These are phyloP conservation scores for Oostethus manadensis DNA, from an alignment of 2,113 vertebrate species.

Conservation along the genomic window DNA sequence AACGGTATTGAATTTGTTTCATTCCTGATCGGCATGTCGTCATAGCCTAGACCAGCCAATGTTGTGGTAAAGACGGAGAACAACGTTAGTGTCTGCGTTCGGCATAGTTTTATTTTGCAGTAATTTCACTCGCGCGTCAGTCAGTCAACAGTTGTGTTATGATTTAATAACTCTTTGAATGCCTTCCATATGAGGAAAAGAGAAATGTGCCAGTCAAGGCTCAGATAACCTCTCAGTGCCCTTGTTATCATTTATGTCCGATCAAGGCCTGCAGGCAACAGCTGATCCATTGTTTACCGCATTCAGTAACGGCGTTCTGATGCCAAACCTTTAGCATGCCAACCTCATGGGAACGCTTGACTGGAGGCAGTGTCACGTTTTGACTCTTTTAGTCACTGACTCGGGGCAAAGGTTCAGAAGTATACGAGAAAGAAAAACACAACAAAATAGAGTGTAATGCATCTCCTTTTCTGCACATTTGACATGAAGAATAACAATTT, in stretches of 20 bases:
- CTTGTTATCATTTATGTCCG: conserved; percentile 33
- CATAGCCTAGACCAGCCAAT: too few species aligned
- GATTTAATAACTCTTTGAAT: conserved; percentile 35
- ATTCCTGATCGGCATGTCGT: too few species aligned
- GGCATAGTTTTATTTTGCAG: conserved; percentile 12
- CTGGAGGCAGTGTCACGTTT: conserved; percentile 7
- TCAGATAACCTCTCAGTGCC: conserved; percentile 27
- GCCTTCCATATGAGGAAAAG: conserved; percentile 19
- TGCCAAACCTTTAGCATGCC: conserved; percentile 14
- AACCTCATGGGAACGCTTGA: conserved; percentile 25
- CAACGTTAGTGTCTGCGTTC: too few species aligned
- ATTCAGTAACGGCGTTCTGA: conserved; percentile 21
- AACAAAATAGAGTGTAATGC: conserved; percentile 4
- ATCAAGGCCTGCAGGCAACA: conserved; percentile 28
- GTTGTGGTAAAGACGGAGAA: too few species aligned
- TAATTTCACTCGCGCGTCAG: conserved; percentile 14
- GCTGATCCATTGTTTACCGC: conserved; percentile 31
- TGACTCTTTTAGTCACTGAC: conserved; percentile 2
- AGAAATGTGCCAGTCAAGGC: conserved; percentile 38
- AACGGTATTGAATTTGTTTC: too few species aligned
- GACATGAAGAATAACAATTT: too few species aligned
- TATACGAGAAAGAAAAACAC: conserved; percentile 1
- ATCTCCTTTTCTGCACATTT: neutral
- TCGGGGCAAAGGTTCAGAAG: conserved; percentile 9
- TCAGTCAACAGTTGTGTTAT: conserved; percentile 20